Percentiles rank a stretch among this genome's conserved stretches.
phyloP scores from a whole-genome alignment of 2,797 vertebrate species.

The Cyclopterus lumpus region DNA sequence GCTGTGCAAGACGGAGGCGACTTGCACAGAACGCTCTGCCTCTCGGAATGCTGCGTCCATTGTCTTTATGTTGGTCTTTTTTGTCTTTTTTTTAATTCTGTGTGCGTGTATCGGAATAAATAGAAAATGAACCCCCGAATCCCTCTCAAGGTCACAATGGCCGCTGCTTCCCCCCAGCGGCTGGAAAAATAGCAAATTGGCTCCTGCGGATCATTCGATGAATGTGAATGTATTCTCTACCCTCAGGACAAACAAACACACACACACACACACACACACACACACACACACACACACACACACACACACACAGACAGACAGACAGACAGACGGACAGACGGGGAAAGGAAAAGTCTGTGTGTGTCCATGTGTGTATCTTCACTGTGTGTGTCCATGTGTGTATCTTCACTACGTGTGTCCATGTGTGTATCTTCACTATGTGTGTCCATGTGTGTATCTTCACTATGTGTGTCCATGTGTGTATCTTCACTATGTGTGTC shows the following conservation, averaged over 20 bases:
- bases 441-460: too few relatives aligned
- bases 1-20: neutral
- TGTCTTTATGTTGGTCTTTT: constrained; percentile 6
- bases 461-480: too few relatives aligned
- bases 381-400: too few relatives aligned
- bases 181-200: constrained; percentile 63
- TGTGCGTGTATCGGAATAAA: constrained; percentile 25
- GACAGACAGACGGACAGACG: constrained; percentile 12
- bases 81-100: constrained; percentile 38
- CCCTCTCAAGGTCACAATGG: constrained; percentile 71
- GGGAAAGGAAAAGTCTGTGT: constrained; percentile 35
- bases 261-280: constrained; percentile 24
- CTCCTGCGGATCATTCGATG: constrained; percentile 55
- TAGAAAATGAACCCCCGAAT: constrained; percentile 65
- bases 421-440: too few relatives aligned
- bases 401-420: too few relatives aligned
- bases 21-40: constrained; percentile 17
- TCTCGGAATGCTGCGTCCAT: neutral
- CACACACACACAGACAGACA: too few relatives aligned
- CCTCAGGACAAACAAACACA: constrained; percentile 55
- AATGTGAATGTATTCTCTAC: constrained; percentile 67
- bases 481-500: too few relatives aligned
- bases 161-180: constrained; percentile 48
- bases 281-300: constrained; percentile 8
- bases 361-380: constrained; percentile 27